Percentiles rank a stretch among this genome's conserved stretches.
Evolutionary conservation across 2,797 vertebrate species (phyloP).

Genomic region (Petrocephalus schoutedeni): DNA sequence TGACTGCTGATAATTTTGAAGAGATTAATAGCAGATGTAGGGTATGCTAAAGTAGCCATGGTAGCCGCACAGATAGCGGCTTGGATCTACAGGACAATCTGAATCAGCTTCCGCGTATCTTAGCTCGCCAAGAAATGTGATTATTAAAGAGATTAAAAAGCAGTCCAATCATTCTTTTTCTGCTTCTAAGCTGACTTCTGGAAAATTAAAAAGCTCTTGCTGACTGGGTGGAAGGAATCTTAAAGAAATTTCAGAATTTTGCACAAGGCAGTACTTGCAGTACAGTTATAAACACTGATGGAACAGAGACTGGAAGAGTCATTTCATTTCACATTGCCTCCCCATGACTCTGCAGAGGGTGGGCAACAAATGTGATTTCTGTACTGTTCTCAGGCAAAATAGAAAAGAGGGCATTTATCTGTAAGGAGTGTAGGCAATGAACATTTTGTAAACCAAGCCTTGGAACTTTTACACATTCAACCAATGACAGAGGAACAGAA

Average conservation of each 20-base stretch:
- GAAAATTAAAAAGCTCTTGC: background rate
- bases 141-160: background rate
- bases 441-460: background rate
- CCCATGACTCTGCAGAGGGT: no score
- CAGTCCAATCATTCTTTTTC: background rate
- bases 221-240: background rate
- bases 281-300: background rate
- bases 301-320: background rate
- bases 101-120: background rate
- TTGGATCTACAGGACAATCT: slow-evolving; percentile 4
- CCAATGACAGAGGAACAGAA: background rate
- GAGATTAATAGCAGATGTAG: background rate
- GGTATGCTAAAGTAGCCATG: background rate
- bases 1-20: background rate
- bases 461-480: background rate
- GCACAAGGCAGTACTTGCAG: background rate
- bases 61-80: background rate
- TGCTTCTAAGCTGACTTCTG: background rate
- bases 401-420: background rate
- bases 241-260: background rate
- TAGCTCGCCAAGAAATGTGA: background rate
- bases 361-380: background rate
- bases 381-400: background rate
- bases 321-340: background rate
- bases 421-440: background rate